Evolutionary conservation across 2,888 invertebrate species (phyloP), one percentile per base, ranked within the genome.

Genomic region (Crematogaster levior): DNA sequence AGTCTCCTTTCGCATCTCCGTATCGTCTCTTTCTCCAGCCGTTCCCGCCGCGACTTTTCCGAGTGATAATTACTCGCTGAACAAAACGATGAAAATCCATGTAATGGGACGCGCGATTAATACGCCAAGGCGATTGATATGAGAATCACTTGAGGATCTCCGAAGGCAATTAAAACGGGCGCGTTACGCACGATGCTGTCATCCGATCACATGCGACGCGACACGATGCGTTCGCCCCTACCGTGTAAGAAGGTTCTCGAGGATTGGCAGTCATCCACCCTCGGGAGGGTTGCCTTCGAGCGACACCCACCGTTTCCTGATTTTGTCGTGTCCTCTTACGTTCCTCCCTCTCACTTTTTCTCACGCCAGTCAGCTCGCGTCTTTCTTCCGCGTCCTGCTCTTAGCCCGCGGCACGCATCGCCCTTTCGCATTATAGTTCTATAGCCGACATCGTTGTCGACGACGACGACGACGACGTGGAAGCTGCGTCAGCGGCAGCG

Each of bases 401-500:
- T 61, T 77, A 73, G 83, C 88, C 84, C 72, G 63, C 84, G 88
- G 88, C 85, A 24, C 34, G 82, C 70, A 84, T 83, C 86, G 75
- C 80, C 83, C 84, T 90, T 87, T 88, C 87, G 81, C 82, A 86
- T 85, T 89, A 89, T 86, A 87, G 74, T 85, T 73, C 79, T 83
- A 68, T 81, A 66, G 66, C 61, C 68, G 72, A 53, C 74, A 68
- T 83, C 66, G 21, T 43, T 70, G 60, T 18, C 70, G 40, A 40
- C 58, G 58, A 43, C 65, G 66, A 30, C 70, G 66, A 61, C 51
- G 63, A 40, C 48, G 65, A 51, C n/a, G 81, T 53, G 48, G 34
- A 48, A 60, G 66, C 40, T 82, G 82, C 80, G 82, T 82, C 89
- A 89, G 90, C 90, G 89, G 91, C 92, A 93, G 92, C 90, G 90